Percentiles rank a stretch among this genome's conserved stretches.
These are phyloP conservation scores for Platysternon megacephalum DNA, from an alignment of 2,113 vertebrate species.

Conservation along the genomic window DNA sequence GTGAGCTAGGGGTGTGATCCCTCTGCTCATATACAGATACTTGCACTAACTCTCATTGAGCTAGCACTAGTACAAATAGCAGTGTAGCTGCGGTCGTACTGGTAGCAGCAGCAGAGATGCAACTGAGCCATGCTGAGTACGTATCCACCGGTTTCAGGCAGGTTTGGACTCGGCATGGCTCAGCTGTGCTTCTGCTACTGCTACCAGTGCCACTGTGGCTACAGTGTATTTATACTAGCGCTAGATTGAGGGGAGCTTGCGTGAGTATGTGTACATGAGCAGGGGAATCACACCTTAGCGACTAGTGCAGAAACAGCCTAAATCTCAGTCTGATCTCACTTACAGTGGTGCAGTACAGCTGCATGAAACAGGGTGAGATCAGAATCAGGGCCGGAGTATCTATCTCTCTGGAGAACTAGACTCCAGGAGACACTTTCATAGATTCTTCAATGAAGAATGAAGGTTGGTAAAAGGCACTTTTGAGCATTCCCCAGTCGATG, in stretches of 20 bases:
- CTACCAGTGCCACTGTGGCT: background rate
- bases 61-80: background rate
- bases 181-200: background rate
- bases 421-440: rapidly evolving
- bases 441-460: background rate
- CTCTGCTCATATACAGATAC: background rate
- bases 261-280: background rate
- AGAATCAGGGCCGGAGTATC: background rate
- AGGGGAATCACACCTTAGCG: background rate
- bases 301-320: background rate
- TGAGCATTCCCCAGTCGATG: background rate
- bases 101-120: background rate
- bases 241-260: no score
- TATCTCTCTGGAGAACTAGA: rapidly evolving
- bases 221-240: background rate
- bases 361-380: background rate
- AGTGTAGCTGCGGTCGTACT: background rate
- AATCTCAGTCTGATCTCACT: background rate
- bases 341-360: background rate
- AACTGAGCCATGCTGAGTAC: background rate
- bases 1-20: background rate
- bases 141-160: background rate
- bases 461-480: background rate
- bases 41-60: background rate
- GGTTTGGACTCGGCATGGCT: background rate